phyloP scores from a whole-genome alignment of 2,888 invertebrate species.

The Tribolium freemani region DNA sequence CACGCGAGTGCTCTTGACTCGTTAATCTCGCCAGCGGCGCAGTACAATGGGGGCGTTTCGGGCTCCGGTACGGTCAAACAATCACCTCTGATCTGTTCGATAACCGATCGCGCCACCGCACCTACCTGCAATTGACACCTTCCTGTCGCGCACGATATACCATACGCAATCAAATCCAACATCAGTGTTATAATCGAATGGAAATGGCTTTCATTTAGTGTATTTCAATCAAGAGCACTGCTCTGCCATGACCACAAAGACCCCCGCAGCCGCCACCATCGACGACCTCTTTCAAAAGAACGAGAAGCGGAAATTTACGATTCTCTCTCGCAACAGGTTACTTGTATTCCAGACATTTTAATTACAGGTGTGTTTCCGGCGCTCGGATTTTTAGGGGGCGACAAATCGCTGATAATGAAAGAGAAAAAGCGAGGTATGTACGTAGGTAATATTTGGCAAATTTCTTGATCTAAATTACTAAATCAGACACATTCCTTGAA shows the following conservation, averaged over 20 bases:
- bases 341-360: conserved; percentile 21
- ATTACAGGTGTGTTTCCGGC: conserved; percentile 15
- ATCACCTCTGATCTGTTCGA: conserved; percentile 49
- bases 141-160: conserved; percentile 34
- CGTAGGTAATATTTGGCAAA: too few species aligned
- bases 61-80: conserved; percentile 50
- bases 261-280: conserved; percentile 3
- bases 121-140: conserved; percentile 48
- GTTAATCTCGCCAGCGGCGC: conserved; percentile 46
- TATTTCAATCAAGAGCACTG: conserved; percentile 35
- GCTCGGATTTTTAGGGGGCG: neutral
- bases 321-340: conserved; percentile 32
- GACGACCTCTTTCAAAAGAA: conserved; percentile 30
- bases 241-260: conserved; percentile 36
- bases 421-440: neutral
- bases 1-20: conserved; percentile 47
- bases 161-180: conserved; percentile 39
- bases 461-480: too few species aligned
- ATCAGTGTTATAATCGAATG: conserved; percentile 40
- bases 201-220: conserved; percentile 42
- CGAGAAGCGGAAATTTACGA: conserved; percentile 10
- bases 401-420: neutral
- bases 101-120: conserved; percentile 36
- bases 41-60: conserved; percentile 46
- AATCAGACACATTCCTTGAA: too few species aligned